Evolutionary conservation across 2,797 vertebrate genomes (phyloP), one percentile per base, ranked within the genome.

Genomic region (Paedocypris micromegethes): DNA sequence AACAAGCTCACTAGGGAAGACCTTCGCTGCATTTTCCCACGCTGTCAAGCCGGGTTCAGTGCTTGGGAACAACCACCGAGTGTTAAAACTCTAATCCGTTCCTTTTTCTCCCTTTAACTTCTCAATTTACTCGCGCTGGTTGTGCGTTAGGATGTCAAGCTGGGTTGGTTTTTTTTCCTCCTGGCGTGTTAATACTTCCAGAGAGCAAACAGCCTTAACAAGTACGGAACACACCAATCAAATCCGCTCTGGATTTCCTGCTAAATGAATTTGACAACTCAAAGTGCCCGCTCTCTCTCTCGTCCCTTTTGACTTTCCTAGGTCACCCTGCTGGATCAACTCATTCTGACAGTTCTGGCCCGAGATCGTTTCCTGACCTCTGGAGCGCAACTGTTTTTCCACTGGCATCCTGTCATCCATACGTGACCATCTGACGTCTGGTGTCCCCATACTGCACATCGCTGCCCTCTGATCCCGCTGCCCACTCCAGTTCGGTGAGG

Each of bases 11-110:
- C 64, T 60, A 58, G 70, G 70, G 70, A 72, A 72, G 66, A 68
- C 69, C 69, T 72, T 44, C 60, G 70, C 59, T 60, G 61, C 55
- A 45, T 69, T 72, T 72, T 76, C 74, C 70, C 74, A 76, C 70
- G 74, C 74, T 76, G 74, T 76, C 74, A 76, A 51, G 9, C 43
- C 2, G 6, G 54, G 47, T 68, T 58, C 58, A 51, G 55, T 51
- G 37, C 50, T 59, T 9, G 49, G 65, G 60, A 69, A 65, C 8
- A 50, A 57, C 44, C 37, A 62, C 9, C 6, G 60, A 5, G 44
- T 58, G 40, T 58, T 66, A 47, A 56, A 61, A 56, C 9, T 44
- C 9, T n/a, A 42, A 47, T 47, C 58, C 63, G 50, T 5, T 23
- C 40, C 47, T 53, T 6, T 49, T 40, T 41, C 44, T 38, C 56